Evolutionary conservation across 2,113 vertebrate genomes (phyloP).

Genomic region (Gopherus evgoodei): DNA sequence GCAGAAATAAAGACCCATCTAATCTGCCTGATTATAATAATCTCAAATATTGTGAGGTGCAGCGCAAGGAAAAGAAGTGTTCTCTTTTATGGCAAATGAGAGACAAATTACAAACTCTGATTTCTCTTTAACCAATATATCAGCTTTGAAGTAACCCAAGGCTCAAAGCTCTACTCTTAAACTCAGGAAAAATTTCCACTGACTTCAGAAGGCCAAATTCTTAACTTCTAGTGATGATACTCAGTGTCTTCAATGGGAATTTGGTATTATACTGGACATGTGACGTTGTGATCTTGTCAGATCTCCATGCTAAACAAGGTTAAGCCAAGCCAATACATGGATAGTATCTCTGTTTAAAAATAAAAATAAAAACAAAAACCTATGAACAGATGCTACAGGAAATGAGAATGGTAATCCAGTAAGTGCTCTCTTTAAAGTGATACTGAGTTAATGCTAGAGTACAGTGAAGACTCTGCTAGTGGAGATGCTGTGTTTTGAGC

Average conservation of each 20-base stretch:
- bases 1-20: not conserved
- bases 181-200: not conserved
- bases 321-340: not conserved
- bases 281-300: not conserved
- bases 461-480: not conserved
- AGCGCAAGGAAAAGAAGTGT: not conserved
- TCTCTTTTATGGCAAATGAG: not conserved
- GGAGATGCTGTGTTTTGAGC: not conserved
- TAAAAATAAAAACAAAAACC: not conserved
- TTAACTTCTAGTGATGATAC: not conserved
- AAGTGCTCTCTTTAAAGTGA: not conserved
- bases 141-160: constrained; percentile 9
- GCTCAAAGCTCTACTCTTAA: not conserved
- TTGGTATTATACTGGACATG: not conserved
- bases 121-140: not conserved
- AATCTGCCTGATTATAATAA: not conserved
- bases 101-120: not conserved
- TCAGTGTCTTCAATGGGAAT: not conserved
- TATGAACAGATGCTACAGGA: not conserved
- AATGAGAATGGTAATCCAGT: not conserved
- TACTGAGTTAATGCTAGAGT: not conserved
- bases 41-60: not conserved
- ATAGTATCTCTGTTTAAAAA: not conserved
- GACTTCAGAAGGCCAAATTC: constrained; percentile 13
- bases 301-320: not conserved